phyloP scores from a whole-genome alignment of 2,113 vertebrate species.

The Microcebus griseorufus region DNA sequence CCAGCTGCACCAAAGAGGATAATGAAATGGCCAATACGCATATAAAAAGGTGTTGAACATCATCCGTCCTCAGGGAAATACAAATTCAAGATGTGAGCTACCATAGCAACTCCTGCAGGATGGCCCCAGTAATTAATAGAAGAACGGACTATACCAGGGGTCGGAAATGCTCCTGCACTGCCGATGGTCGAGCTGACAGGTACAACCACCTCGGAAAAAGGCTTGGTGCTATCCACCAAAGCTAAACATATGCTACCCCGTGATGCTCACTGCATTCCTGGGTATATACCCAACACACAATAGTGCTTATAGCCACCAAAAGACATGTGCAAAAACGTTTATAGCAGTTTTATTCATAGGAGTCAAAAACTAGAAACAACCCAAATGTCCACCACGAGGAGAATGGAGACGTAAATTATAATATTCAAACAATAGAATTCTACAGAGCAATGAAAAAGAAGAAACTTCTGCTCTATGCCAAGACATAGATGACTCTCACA shows the following conservation, averaged over 20 bases:
- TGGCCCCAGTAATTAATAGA: not conserved
- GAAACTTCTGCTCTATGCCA: not conserved
- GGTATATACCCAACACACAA: not conserved
- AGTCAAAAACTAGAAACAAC: not conserved
- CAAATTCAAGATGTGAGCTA: not conserved
- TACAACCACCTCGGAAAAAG: not conserved
- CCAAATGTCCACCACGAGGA: not conserved
- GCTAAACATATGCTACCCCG: not conserved
- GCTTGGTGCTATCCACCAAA: not conserved
- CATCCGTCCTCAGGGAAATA: not conserved
- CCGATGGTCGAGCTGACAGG: not conserved
- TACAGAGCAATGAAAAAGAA: not conserved
- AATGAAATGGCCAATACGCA: not conserved
- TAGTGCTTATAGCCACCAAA: not conserved
- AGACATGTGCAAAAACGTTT: not conserved
- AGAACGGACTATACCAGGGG: not conserved
- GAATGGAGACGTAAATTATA: not conserved
- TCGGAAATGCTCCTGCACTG: rapidly evolving
- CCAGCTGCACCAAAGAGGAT: not conserved
- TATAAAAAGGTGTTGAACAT: not conserved
- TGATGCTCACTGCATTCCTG: not conserved
- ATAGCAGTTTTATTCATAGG: not conserved
- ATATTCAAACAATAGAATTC: not conserved
- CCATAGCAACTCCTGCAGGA: not conserved
- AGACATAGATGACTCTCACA: not conserved